Evolutionary conservation across 1,140 invertebrate species (phyloP).

Genomic region (Hypsibius dujardini): DNA sequence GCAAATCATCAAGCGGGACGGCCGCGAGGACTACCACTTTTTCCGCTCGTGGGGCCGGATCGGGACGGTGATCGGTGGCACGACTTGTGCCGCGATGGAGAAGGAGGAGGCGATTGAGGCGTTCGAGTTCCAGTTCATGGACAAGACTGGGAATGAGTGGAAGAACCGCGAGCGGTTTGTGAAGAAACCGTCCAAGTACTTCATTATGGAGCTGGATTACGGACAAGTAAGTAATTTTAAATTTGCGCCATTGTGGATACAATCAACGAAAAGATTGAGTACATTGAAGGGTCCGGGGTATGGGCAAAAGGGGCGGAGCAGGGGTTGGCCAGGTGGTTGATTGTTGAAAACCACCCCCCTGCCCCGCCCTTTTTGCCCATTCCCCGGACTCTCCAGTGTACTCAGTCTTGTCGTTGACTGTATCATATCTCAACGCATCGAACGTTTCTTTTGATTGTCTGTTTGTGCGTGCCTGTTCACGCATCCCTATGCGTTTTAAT

Average conservation of each 20-base stretch:
- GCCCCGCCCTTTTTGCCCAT: too few relatives aligned
- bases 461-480: neutral
- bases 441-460: neutral
- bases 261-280: too few relatives aligned
- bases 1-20: conserved; percentile 47
- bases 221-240: conserved; percentile 34
- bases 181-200: conserved; percentile 61
- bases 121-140: conserved; percentile 53
- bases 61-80: conserved; percentile 67
- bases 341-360: neutral
- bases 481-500: conserved; percentile 24
- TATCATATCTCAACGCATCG: too few relatives aligned
- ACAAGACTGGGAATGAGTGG: conserved; percentile 74
- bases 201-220: conserved; percentile 78
- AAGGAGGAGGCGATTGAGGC: conserved; percentile 42
- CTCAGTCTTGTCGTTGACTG: too few relatives aligned
- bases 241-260: too few relatives aligned
- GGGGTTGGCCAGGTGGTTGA: neutral
- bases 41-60: conserved; percentile 87
- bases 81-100: conserved; percentile 47
- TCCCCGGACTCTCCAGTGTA: too few relatives aligned
- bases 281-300: too few relatives aligned
- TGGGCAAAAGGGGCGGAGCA: too few relatives aligned
- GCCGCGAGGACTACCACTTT: conserved; percentile 53
- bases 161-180: conserved; percentile 46